A percentile compares a stretch with the other conserved stretches of the same genome.
Conservation (phyloP, 1,140 invertebrate genomes). For the Akabosia matsudoensis region DNA sequence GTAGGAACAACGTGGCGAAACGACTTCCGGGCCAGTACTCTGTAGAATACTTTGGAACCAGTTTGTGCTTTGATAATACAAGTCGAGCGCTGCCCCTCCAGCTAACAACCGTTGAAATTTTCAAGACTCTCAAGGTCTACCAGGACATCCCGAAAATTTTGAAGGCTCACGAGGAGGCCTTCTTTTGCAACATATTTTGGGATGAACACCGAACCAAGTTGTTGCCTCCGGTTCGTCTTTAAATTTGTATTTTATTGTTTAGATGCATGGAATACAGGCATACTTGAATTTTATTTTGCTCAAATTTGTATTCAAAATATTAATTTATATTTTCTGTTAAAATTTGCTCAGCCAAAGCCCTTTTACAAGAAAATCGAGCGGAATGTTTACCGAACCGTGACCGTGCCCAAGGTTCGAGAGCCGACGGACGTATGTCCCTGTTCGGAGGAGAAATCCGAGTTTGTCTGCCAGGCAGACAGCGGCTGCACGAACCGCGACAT, state of each 20-base stretch:
- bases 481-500: slow-evolving; percentile 37
- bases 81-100: slow-evolving; percentile 23
- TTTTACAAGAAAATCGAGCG: slow-evolving; percentile 38
- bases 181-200: neutral
- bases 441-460: slow-evolving; percentile 8
- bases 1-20: neutral
- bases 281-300: too few relatives aligned
- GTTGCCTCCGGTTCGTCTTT: neutral
- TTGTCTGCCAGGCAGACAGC: slow-evolving; percentile 16
- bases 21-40: slow-evolving; percentile 14
- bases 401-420: neutral
- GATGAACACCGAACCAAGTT: neutral
- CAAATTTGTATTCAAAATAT: too few relatives aligned
- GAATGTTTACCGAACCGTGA: slow-evolving; percentile 32
- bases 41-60: slow-evolving; percentile 37
- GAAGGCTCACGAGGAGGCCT: slow-evolving; percentile 39
- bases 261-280: too few relatives aligned
- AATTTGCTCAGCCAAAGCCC: slow-evolving; percentile 33
- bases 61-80: slow-evolving; percentile 30
- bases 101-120: slow-evolving; percentile 27
- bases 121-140: slow-evolving; percentile 34
- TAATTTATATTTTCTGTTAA: neutral
- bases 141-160: slow-evolving; percentile 20
- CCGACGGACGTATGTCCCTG: slow-evolving; percentile 7
- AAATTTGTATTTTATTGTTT: too few relatives aligned